phyloP scores from a whole-genome alignment of 2,888 invertebrate species.

The Mythimna pallens region DNA sequence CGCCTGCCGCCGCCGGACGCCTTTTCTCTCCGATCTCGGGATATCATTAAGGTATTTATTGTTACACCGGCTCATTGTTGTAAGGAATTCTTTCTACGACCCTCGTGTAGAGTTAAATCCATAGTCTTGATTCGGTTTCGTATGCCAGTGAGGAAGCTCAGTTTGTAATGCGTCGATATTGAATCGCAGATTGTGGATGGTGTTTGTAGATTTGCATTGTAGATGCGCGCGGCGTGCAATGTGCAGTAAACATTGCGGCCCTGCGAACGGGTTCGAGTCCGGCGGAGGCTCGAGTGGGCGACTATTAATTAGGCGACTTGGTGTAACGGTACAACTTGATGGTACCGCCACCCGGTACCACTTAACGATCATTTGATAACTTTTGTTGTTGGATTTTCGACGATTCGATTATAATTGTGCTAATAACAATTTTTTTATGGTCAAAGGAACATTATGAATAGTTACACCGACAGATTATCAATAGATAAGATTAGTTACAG shows the following conservation, averaged over 20 bases:
- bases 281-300: conserved; percentile 77
- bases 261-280: conserved; percentile 80
- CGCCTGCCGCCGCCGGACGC: conserved; percentile 86
- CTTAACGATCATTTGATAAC: conserved; percentile 84
- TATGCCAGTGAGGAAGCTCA: conserved; percentile 72
- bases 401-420: conserved; percentile 78
- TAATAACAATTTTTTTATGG: conserved; percentile 71
- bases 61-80: conserved; percentile 90
- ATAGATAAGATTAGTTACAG: conserved; percentile 73
- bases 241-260: conserved; percentile 76
- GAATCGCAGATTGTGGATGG: conserved; percentile 81
- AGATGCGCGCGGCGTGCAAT: conserved; percentile 83
- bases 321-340: conserved; percentile 78
- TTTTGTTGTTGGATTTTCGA: conserved; percentile 77
- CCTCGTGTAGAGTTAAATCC: conserved; percentile 87
- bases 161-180: conserved; percentile 79
- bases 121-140: conserved; percentile 82
- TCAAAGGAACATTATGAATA: conserved; percentile 65
- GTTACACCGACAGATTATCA: conserved; percentile 68
- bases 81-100: conserved; percentile 88
- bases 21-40: conserved; percentile 88
- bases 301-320: conserved; percentile 85
- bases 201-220: conserved; percentile 87
- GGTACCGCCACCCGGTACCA: conserved; percentile 69
- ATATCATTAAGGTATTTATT: conserved; percentile 91